Evolutionary conservation across 2,888 invertebrate species (phyloP), one percentile per base, ranked within the genome.

Genomic region (Ptilodon capucinus): DNA sequence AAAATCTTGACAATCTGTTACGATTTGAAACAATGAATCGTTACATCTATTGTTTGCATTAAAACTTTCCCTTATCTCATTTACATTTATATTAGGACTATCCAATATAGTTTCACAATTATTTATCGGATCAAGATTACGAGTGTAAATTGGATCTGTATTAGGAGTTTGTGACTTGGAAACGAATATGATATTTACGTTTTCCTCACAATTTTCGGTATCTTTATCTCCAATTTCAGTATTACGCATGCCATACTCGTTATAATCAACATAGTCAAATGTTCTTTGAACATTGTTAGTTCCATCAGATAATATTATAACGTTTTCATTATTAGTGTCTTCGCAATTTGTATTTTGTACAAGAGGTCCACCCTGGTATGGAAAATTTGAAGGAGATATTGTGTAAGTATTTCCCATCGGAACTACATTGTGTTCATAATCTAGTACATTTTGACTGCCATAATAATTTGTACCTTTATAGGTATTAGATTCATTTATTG

Each of bases 31-130:
- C 39, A 59, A 39, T 30, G 59, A 50, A 36, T 56, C 51, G 48
- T 60, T 44, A 0, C 13, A 7, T 36, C 25, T 50, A 14, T 50
- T 41, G 14, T 48, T 42, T 42, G 25, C 25, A 42, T 54, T 46
- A 36, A 47, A 56, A 18, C 39, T 54, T 39, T 49, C 5, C n/a
- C 45, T 54, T 30, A 56, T 46, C 40, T 56, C 62, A 16, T 52
- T 52, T 39, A 48, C 52, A 5, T 17, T 41, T 8, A 39, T 47
- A 25, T 34, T 49, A 18, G 52, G 46, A 14, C 53, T 48, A 39
- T 45, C 36, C 42, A 60, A 50, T 30, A 77, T 46, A 19, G 73
- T 67, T 66, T 82, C 76, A 61, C 79, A 81, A 5, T 80, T 13
- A 44, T 71, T 54, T 14, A 78, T 28, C 25, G 81, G 81, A 32